These are phyloP conservation scores for Chalcosyrphus nemorum DNA, from an alignment of 2,888 invertebrate genomes.

Conservation along the genomic window DNA sequence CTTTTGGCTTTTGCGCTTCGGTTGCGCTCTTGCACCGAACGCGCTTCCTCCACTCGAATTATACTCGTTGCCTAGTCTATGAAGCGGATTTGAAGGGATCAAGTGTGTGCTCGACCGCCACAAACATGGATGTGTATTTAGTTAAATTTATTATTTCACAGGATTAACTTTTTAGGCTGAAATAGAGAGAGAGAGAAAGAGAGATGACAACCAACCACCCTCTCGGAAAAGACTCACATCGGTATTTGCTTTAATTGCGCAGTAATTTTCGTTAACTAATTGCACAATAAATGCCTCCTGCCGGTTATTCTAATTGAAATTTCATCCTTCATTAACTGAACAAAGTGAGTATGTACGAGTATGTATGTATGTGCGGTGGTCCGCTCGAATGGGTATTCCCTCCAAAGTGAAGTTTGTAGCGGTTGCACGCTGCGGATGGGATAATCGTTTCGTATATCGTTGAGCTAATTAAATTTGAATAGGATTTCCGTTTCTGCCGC, in stretches of 20 bases:
- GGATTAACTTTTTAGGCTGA: slow-evolving; percentile 43
- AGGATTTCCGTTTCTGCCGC: slow-evolving; percentile 63
- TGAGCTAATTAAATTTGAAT: slow-evolving; percentile 68
- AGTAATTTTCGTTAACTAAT: slow-evolving; percentile 64
- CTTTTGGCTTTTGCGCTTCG: slow-evolving; percentile 53
- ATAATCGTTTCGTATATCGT: slow-evolving; percentile 43
- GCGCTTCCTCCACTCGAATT: slow-evolving; percentile 17
- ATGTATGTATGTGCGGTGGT: neutral
- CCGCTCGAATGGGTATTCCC: neutral
- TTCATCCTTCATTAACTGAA: slow-evolving; percentile 67
- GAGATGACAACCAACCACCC: neutral
- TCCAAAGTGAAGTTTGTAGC: slow-evolving; percentile 6
- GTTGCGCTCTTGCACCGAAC: neutral
- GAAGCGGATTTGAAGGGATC: slow-evolving; percentile 58
- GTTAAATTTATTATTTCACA: slow-evolving; percentile 50
- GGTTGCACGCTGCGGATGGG: slow-evolving; percentile 35
- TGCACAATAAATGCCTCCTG: slow-evolving; percentile 56
- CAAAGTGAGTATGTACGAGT: neutral
- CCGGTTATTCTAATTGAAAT: slow-evolving; percentile 69
- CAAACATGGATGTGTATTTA: slow-evolving; percentile 55
- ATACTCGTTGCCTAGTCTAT: too few relatives aligned
- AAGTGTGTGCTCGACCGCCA: slow-evolving; percentile 50
- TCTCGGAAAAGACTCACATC: too few relatives aligned
- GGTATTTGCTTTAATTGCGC: slow-evolving; percentile 14
- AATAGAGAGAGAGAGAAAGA: neutral